These are phyloP conservation scores for Brachyhypopomus gauderio DNA, from an alignment of 2,113 vertebrate species.

Conservation along the genomic window DNA sequence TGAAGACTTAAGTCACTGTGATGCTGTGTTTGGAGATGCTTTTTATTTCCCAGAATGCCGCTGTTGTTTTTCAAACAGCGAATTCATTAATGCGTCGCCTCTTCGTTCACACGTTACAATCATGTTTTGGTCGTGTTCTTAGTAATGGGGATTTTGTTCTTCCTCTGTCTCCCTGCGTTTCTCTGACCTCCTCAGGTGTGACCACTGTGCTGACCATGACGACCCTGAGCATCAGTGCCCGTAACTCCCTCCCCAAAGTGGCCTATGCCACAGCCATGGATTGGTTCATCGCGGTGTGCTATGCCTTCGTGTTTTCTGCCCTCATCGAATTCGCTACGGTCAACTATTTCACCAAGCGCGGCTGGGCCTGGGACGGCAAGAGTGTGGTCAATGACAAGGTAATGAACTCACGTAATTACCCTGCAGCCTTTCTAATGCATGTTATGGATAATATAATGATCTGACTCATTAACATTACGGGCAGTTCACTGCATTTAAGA, in stretches of 20 bases:
- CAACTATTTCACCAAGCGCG: conserved; percentile 99
- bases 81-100: conserved; percentile 22
- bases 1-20: conserved; percentile 30
- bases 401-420: conserved; percentile 64
- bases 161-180: not conserved
- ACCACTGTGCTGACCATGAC: conserved; percentile 98
- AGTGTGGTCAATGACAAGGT: conserved; percentile 97
- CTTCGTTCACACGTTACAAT: conserved; percentile 30
- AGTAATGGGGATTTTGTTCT: conserved; percentile 8
- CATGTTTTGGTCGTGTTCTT: not conserved
- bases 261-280: conserved; percentile 99
- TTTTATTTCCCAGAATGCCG: conserved; percentile 16
- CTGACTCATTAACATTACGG: not conserved
- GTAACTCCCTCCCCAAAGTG: conserved; percentile 96
- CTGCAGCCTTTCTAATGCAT: conserved; percentile 43
- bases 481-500: not conserved
- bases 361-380: conserved; percentile 99
- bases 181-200: conserved; percentile 79
- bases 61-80: conserved; percentile 32
- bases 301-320: conserved; percentile 97
- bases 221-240: conserved; percentile 93
- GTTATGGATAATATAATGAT: conserved; percentile 34
- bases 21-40: conserved; percentile 29
- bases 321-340: conserved; percentile 98
- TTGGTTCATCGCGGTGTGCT: conserved; percentile 99